Base-by-base conservation (phyloP, 2,888 invertebrate species). In the Synanthedon tipuliformis region DNA sequence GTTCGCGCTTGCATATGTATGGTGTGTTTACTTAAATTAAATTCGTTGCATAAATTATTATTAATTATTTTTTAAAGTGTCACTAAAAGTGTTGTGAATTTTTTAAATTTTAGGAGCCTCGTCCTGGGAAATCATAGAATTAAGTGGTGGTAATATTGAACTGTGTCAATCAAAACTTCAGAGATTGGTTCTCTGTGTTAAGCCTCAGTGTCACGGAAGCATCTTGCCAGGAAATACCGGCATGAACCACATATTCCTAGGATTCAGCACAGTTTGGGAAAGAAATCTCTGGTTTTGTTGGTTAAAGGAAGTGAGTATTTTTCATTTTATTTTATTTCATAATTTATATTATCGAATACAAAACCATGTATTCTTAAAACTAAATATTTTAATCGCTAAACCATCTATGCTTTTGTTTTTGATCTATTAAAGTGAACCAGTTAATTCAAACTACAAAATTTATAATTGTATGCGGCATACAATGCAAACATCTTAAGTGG, bases 221-320 rank as follows among this genome's bases (percentile, higher is more conserved):
- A 64, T 63, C 56, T 60, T 68, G 41, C 62, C 65, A 10, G 71
- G 75, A 55, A 84, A 82, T 54, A 69, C 69, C 54, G 69, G 67
- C 48, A 64, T 73, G 56, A 86, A 89, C 63, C 90, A 91, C 62
- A 77, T 92, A 50, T 92, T 91, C 66, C 83, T 92, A 2, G 92
- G 92, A 52, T 92, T 92, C 72, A 89, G 88, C 60, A 89, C 90
- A 49, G 81, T 89, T 57, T 91, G 91, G 91, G 91, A 92, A 66
- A 82, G 91, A 62, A 90, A 91, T 61, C 81, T 91, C 66, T 92
- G 92, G 92, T 88, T 88, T 58, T 78, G 79, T 61, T 92, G 92
- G 92, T 72, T 92, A 8, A 88, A 88, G 73, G 88, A 90, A 89
- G 92, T 45, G n/a, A 13, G 45, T 45, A 13, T 13, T 34, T 34